phyloP scores from a whole-genome alignment of 2,797 vertebrate species.

The Delichon dasypus region DNA sequence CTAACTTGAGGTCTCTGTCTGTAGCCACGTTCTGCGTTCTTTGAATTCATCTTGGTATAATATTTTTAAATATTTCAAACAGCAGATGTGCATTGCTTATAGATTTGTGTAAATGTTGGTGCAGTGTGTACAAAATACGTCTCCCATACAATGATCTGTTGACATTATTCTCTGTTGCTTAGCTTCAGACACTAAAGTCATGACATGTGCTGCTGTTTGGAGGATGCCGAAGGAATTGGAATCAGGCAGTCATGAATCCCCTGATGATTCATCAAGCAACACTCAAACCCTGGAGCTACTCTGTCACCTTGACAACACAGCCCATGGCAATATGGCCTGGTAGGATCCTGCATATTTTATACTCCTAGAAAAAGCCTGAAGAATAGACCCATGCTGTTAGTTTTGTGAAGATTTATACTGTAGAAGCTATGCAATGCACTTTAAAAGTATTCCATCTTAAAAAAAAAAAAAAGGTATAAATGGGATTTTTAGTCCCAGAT shows the following conservation, averaged over 20 bases:
- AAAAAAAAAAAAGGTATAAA: background rate
- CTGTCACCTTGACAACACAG: constrained; percentile 92
- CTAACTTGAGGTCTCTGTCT: background rate
- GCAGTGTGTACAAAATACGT: constrained; percentile 29
- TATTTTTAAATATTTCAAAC: constrained; percentile 60
- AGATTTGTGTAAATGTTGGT: constrained; percentile 46
- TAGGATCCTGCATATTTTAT: constrained; percentile 81
- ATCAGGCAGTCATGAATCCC: constrained; percentile 92
- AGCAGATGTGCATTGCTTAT: constrained; percentile 47
- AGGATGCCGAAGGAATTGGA: constrained; percentile 96
- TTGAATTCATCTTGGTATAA: constrained; percentile 27
- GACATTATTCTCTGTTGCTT: constrained; percentile 70
- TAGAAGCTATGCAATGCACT: background rate
- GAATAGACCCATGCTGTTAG: constrained; percentile 42
- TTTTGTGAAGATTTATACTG: constrained; percentile 37
- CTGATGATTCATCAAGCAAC: constrained; percentile 94
- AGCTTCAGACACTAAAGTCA: constrained; percentile 92
- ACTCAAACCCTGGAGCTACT: constrained; percentile 95
- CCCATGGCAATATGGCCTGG: constrained; percentile 91
- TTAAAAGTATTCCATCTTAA: background rate
- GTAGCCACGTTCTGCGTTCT: background rate
- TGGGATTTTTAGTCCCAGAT: background rate
- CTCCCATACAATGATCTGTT: constrained; percentile 61
- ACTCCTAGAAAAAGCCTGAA: constrained; percentile 29
- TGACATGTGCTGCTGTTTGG: constrained; percentile 93